phyloP scores from a whole-genome alignment of 2,113 vertebrate species.

The Cyphomyrus discorhynchus region DNA sequence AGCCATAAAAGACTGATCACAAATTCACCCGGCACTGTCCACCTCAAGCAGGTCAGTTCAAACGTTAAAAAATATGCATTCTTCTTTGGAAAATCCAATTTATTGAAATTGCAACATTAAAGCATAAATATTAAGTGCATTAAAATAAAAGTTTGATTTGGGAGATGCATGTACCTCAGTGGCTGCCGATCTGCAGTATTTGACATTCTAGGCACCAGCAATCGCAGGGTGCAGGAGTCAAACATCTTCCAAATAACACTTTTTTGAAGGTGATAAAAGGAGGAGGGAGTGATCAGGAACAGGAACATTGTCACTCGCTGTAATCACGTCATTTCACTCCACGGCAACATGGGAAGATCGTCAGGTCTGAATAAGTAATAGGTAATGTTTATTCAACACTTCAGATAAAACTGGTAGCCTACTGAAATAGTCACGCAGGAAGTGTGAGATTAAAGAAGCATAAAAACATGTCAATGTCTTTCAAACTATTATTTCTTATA shows the following conservation, averaged over 20 bases:
- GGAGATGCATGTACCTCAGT: neutral
- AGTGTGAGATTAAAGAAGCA: neutral
- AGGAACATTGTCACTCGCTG: neutral
- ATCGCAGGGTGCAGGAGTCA: neutral
- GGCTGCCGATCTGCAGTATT: neutral
- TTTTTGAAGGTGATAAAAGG: no score
- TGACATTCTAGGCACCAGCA: neutral
- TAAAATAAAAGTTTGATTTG: neutral
- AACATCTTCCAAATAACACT: neutral
- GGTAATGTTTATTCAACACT: neutral
- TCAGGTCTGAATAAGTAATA: neutral
- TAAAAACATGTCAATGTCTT: neutral
- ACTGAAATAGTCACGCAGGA: neutral
- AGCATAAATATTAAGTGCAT: neutral
- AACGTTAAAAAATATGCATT: neutral
- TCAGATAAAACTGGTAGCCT: neutral
- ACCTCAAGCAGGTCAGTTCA: neutral
- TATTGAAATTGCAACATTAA: neutral
- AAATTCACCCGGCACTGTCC: neutral
- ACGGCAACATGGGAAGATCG: neutral
- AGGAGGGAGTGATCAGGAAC: neutral
- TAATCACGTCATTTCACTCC: neutral
- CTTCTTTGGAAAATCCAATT: neutral
- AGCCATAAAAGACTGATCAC: neutral
- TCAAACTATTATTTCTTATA: neutral